Conservation (phyloP, 1,140 invertebrate genomes). For the Lucilia sericata region DNA sequence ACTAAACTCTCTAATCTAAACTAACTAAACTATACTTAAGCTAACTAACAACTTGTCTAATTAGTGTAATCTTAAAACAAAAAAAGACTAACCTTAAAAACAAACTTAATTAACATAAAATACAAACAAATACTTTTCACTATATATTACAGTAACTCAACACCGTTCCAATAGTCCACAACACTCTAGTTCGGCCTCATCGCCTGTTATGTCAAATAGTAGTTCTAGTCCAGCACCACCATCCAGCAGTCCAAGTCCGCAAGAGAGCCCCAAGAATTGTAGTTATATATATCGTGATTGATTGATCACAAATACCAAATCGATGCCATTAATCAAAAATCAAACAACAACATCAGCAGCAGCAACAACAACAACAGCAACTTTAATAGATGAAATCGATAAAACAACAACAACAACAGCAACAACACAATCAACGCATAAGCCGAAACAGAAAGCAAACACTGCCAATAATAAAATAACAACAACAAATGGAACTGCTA, state of each 20-base stretch:
- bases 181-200: conserved; percentile 67
- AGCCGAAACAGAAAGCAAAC: conserved; percentile 27
- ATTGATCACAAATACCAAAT: conserved; percentile 68
- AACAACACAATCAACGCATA: conserved; percentile 31
- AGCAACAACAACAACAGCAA: conserved; percentile 42
- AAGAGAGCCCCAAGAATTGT: conserved; percentile 68
- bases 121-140: too few species aligned
- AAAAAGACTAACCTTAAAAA: too few species aligned
- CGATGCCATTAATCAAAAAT: conserved; percentile 66
- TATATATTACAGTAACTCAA: conserved; percentile 64
- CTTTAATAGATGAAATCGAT: conserved; percentile 31
- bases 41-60: too few species aligned
- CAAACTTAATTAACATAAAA: too few species aligned
- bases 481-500: conserved; percentile 11
- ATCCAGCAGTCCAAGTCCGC: conserved; percentile 67
- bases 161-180: conserved; percentile 68
- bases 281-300: conserved; percentile 69
- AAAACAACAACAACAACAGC: conserved; percentile 40
- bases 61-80: too few species aligned
- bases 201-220: conserved; percentile 67
- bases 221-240: conserved; percentile 68
- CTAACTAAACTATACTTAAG: too few species aligned
- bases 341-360: conserved; percentile 50
- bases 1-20: too few species aligned
- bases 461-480: conserved; percentile 9